Evolutionary conservation across 2,797 vertebrate species (phyloP).

Genomic region (Sebastes cheni): DNA sequence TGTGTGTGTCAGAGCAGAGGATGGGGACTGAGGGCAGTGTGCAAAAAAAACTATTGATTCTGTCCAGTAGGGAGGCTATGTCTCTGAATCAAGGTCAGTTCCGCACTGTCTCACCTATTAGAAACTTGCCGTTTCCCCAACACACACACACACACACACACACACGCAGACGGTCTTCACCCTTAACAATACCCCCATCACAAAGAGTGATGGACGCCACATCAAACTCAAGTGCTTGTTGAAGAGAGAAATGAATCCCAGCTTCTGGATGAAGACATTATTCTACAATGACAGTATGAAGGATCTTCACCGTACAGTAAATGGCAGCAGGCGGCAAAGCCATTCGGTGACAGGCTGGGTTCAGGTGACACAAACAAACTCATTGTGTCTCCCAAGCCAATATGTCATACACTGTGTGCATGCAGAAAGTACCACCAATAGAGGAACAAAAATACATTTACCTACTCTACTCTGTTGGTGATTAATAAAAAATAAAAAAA

Average conservation of each 20-base stretch:
- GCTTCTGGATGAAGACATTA: constrained; percentile 57
- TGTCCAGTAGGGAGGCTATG: constrained; percentile 77
- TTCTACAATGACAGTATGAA: constrained; percentile 47
- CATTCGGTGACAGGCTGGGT: constrained; percentile 13
- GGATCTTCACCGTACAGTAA: constrained; percentile 37
- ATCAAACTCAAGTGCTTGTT: constrained; percentile 70
- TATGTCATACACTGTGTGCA: not conserved
- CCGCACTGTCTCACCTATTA: constrained; percentile 82
- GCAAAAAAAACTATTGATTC: constrained; percentile 86
- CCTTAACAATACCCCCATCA: constrained; percentile 58
- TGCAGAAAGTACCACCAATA: not conserved
- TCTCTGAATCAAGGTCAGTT: constrained; percentile 86
- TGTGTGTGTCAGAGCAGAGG: constrained; percentile 68
- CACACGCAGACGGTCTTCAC: constrained; percentile 27
- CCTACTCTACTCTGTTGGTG: not conserved
- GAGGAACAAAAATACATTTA: not conserved
- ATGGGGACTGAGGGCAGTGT: constrained; percentile 83
- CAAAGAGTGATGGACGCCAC: constrained; percentile 51
- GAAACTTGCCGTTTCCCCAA: constrained; percentile 64
- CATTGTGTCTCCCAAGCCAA: not conserved
- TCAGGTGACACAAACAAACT: constrained; percentile 42
- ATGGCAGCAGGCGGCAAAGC: constrained; percentile 42
- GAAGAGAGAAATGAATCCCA: constrained; percentile 58
- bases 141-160: constrained; percentile 8
- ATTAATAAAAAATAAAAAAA: constrained; percentile 28